Evolutionary conservation across 2,113 vertebrate species (phyloP).

Genomic region (Forbesichthys agassizii): DNA sequence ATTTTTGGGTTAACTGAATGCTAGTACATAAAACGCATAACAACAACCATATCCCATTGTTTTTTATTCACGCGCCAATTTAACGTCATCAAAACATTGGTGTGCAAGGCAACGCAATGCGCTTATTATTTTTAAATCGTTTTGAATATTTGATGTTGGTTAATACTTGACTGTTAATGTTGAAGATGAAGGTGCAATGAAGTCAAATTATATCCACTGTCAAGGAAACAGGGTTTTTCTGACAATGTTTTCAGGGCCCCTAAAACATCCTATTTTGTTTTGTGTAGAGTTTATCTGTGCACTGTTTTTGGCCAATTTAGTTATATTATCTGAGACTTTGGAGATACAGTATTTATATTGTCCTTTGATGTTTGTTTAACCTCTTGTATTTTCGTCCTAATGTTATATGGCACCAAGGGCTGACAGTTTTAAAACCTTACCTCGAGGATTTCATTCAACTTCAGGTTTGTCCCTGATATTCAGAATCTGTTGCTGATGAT

Average conservation of each 20-base stretch:
- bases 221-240: conserved; percentile 53
- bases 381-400: conserved; percentile 40
- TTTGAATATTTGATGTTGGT: conserved; percentile 23
- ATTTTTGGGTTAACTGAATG: conserved; percentile 12
- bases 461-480: conserved; percentile 13
- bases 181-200: conserved; percentile 66
- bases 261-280: conserved; percentile 12
- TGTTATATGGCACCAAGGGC: conserved; percentile 54
- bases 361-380: conserved; percentile 20
- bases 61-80: conserved; percentile 11
- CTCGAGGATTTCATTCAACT: conserved; percentile 50
- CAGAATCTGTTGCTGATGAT: not conserved
- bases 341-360: conserved; percentile 41
- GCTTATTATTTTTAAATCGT: conserved; percentile 18
- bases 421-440: conserved; percentile 46
- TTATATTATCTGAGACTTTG: conserved; percentile 16
- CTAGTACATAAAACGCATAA: conserved; percentile 4
- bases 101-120: conserved; percentile 19
- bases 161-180: conserved; percentile 66
- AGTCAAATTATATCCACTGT: conserved; percentile 43
- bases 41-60: not conserved
- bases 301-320: conserved; percentile 25
- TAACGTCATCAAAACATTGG: not conserved
- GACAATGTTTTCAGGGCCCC: not conserved
- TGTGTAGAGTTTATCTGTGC: conserved; percentile 22